phyloP scores from a whole-genome alignment of 1,140 invertebrate genomes.

The Bombus affinis region DNA sequence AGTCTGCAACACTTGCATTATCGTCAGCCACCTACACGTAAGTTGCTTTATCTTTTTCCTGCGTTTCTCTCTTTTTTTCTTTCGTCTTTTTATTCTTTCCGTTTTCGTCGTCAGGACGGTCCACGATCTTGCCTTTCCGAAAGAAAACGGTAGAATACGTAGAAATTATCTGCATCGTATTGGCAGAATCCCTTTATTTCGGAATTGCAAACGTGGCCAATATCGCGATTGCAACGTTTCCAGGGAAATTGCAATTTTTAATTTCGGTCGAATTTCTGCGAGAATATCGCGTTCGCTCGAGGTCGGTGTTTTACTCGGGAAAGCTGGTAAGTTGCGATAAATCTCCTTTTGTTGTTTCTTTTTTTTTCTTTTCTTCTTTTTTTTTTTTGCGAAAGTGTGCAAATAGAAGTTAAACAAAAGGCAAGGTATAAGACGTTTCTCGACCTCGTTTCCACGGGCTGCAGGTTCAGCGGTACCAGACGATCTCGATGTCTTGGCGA shows the following conservation, averaged over 20 bases:
- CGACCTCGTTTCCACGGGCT: slow-evolving; percentile 47
- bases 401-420: background rate
- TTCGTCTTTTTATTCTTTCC: too few relatives aligned
- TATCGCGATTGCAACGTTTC: background rate
- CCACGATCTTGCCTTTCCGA: too few relatives aligned
- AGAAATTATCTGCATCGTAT: fast-evolving
- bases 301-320: background rate
- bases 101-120: too few relatives aligned
- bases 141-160: background rate
- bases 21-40: slow-evolving; percentile 79
- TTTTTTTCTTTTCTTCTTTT: too few relatives aligned
- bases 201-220: too few relatives aligned
- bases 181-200: background rate
- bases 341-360: too few relatives aligned
- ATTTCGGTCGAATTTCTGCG: background rate
- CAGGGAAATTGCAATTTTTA: background rate
- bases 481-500: slow-evolving; percentile 23
- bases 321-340: too few relatives aligned
- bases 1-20: slow-evolving; percentile 81
- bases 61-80: background rate
- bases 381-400: too few relatives aligned
- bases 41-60: slow-evolving; percentile 61
- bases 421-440: slow-evolving; percentile 19
- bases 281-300: background rate
- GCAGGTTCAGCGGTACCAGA: slow-evolving; percentile 17